Evolutionary conservation across 1,140 invertebrate species (phyloP).

Genomic region (Limonius californicus): DNA sequence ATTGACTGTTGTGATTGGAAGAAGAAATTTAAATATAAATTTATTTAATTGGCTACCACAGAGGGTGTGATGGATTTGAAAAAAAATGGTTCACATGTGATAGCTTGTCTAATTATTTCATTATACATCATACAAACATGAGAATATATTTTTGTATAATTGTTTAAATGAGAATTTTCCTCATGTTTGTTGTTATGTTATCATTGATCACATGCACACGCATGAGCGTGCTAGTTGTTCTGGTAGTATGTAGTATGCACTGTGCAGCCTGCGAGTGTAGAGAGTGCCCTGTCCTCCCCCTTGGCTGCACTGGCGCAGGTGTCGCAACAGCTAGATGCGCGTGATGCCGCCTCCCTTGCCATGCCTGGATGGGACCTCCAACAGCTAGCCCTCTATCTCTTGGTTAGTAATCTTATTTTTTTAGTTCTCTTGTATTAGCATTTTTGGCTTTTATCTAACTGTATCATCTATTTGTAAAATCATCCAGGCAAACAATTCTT

Average conservation of each 20-base stretch:
- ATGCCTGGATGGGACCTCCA: slow-evolving; percentile 66
- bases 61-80: too few species aligned
- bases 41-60: too few species aligned
- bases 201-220: slow-evolving; percentile 9
- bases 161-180: neutral
- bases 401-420: slow-evolving; percentile 56
- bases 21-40: too few species aligned
- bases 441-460: neutral
- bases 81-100: too few species aligned
- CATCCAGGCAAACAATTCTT: too few species aligned
- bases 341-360: slow-evolving; percentile 50
- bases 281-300: slow-evolving; percentile 42
- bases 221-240: slow-evolving; percentile 29
- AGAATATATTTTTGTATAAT: too few species aligned
- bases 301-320: slow-evolving; percentile 46
- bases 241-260: slow-evolving; percentile 43
- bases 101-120: too few species aligned
- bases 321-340: slow-evolving; percentile 44
- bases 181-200: neutral
- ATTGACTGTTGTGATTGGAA: too few species aligned
- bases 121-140: too few species aligned
- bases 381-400: slow-evolving; percentile 67
- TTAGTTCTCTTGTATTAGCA: neutral
- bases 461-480: too few species aligned
- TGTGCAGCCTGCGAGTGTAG: slow-evolving; percentile 40